A percentile compares a stretch with the other conserved stretches of the same genome.
Conservation (phyloP, 1,140 invertebrate species). For the Pararge aegeria region DNA sequence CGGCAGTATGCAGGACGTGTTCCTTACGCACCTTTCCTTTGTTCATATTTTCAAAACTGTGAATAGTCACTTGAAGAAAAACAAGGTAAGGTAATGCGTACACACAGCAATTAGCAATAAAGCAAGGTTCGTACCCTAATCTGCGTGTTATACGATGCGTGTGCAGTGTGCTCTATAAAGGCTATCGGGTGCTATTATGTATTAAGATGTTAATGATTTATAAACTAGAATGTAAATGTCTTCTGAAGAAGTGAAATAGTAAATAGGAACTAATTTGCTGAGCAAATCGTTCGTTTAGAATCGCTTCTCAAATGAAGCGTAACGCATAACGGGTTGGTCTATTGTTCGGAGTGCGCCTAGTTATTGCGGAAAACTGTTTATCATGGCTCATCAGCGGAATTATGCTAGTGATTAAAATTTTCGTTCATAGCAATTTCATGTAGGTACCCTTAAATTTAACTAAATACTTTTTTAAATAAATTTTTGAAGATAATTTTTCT, state of each 20-base stretch:
- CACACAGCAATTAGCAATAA: too few relatives aligned
- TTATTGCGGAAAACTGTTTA: constrained; percentile 47
- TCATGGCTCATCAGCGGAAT: constrained; percentile 36
- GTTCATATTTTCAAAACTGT: too few relatives aligned
- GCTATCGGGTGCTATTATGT: too few relatives aligned
- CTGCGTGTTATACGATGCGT: too few relatives aligned
- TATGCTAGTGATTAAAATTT: background rate
- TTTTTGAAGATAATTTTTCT: too few relatives aligned
- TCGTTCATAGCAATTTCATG: background rate
- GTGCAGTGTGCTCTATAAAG: too few relatives aligned
- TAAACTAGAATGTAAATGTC: background rate
- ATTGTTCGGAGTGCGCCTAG: constrained; percentile 34
- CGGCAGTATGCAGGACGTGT: too few relatives aligned
- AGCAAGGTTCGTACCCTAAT: too few relatives aligned
- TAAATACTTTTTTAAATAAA: background rate
- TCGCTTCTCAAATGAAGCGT: constrained; percentile 34
- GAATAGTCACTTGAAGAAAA: too few relatives aligned
- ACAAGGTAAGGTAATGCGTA: too few relatives aligned
- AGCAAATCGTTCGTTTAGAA: constrained; percentile 15
- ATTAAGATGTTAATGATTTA: too few relatives aligned
- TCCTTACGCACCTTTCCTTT: too few relatives aligned
- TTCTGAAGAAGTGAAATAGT: background rate
- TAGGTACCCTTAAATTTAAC: background rate
- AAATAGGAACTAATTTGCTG: background rate
- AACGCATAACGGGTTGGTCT: constrained; percentile 42